A percentile compares a stretch with the other conserved stretches of the same genome.
Evolutionary conservation across 2,797 vertebrate species (phyloP).

Genomic region (Masticophis lateralis): DNA sequence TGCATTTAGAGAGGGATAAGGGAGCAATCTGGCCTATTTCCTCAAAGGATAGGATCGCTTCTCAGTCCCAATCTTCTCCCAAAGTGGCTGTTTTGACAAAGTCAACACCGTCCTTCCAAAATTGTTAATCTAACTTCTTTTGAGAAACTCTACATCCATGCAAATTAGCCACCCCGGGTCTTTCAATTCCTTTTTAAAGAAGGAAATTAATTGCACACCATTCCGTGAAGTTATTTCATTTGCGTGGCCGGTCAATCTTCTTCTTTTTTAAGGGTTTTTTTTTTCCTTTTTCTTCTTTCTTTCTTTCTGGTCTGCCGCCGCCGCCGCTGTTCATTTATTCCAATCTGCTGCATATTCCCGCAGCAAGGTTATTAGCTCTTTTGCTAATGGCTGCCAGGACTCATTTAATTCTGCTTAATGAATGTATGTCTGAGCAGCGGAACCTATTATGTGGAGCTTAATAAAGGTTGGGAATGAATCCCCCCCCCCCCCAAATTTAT

Average conservation of each 20-base stretch:
- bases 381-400: conserved; percentile 58
- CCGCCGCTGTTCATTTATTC: conserved; percentile 55
- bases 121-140: not conserved
- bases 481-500: conserved; percentile 57
- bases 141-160: not conserved
- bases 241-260: not conserved
- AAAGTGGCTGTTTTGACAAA: not conserved
- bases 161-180: conserved; percentile 19
- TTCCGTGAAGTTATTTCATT: conserved; percentile 55
- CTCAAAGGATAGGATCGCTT: not conserved
- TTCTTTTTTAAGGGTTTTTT: not conserved
- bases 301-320: conserved; percentile 10
- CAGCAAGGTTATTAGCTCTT: conserved; percentile 57
- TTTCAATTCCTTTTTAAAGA: not conserved
- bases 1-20: not conserved
- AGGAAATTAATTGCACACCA: conserved; percentile 52
- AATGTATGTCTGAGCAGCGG: conserved; percentile 55
- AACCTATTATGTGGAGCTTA: conserved; percentile 59
- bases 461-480: conserved; percentile 64
- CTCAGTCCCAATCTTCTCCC: not conserved
- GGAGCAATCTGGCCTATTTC: not conserved
- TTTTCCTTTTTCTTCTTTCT: not conserved
- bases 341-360: conserved; percentile 61
- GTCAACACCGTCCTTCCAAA: not conserved
- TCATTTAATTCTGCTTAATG: conserved; percentile 64